Base-by-base conservation (phyloP, 2,797 vertebrate genomes). In the Brachyrhaphis roseni region DNA sequence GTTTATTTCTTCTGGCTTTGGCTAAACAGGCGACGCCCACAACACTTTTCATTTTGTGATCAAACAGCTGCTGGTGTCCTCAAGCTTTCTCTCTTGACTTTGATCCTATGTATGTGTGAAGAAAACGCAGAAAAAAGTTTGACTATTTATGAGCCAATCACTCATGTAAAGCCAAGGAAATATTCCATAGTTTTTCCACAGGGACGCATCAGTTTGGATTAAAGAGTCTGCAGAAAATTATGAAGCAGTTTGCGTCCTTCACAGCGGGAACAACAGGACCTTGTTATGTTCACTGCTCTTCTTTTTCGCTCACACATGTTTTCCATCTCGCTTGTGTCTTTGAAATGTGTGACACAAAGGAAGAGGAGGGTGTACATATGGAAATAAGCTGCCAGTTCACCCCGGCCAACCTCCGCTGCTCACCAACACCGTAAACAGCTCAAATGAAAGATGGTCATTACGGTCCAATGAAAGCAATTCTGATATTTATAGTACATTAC, bases 311-410 rank as follows among this genome's bases (percentile, higher is more conserved):
- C 49, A 31, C 85, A 85, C 76, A 83, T 87, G 82, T 86, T 92
- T 90, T 90, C 85, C 88, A 85, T 83, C 83, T 83, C 77, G 78
- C 74, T 80, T 87, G 78, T 78, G 89, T 89, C 80, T 86, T 86
- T 46, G 28, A 82, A 82, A 84, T 79, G 79, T 88, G 86, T 80
- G 88, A 90, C 88, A 87, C 71, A 55, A 78, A 80, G 47, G 51
- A 53, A 66, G 78, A 74, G 18, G 51, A 39, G 83, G 74, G 81
- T 70, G 72, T 51, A 8, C 81, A 55, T 43, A 77, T 71, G 64
- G 74, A 76, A 75, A 79, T 70, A 76, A 75, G n/a, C 84, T 88
- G 84, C 86, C 87, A 83, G 39, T 45, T 45, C n/a, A n/a, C 66
- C 15, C 39, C 7, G 41, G 41, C 86, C 84, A 86, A 85, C 77